Evolutionary conservation across 1,140 invertebrate genomes (phyloP), one percentile per base, ranked within the genome.

Genomic region (Parapsyche elsis): DNA sequence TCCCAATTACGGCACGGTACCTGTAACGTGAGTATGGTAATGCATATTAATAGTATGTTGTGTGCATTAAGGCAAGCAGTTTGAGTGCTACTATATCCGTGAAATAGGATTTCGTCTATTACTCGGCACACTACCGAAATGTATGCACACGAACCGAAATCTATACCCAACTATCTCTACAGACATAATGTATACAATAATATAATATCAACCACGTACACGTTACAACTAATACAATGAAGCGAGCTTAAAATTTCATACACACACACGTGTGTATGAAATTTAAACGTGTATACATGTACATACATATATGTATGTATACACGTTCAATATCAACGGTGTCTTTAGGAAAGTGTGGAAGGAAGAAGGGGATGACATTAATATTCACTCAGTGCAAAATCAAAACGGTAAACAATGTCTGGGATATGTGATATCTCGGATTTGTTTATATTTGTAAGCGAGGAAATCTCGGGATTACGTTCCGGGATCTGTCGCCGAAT

Each of bases 71-170:
- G 16, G 46, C 12, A 24, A 75, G 49, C 73, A 75, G 73, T 75
- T 75, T 75, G 73, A 75, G 53, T 73, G 73, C 49, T 75, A 57
- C 49, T 19, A 24, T 46, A 75, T 57, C 73, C 73, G 73, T 75
- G 73, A 75, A 75, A 75, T 75, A 75, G 73, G 73, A 75, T 75
- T 75, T 75, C 49, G 19, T 46, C 45, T 49, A 75, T 75, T 75
- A 75, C 46, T 59, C 10, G 44, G 73, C 16, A 57, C 53, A 67
- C 64, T n/a, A 12, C 21, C 24, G n/a, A 67, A 21, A 67, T 23
- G 21, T 24, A 61, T 19, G 24, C 57, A 61, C 16, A 61, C 57
- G 49, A 23, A 61, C 59, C 4, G 9, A 19, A 24, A 21, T 61
- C 59, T 61, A 61, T 21, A 61, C 21, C n/a, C 0, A 53, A 12